Percentiles rank a stretch among this genome's conserved stretches.
Conservation (phyloP, 2,888 invertebrate genomes). For the Ariolimax columbianus region DNA sequence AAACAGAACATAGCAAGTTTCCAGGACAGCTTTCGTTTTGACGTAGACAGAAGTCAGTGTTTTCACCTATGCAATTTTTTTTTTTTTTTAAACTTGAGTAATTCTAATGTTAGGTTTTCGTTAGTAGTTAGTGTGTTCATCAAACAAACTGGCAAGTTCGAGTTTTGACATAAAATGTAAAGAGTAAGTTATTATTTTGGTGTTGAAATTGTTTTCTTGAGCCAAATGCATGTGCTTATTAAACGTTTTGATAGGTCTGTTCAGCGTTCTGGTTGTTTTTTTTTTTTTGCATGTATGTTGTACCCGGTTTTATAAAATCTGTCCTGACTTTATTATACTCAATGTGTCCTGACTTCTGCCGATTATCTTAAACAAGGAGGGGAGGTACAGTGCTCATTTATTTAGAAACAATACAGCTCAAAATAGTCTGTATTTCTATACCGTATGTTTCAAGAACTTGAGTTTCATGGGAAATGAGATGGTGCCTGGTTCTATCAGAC, state of each 20-base stretch:
- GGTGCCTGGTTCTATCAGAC: too few species aligned
- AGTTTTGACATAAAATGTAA: slow-evolving; percentile 42
- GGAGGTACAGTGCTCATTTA: too few species aligned
- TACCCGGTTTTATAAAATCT: too few species aligned
- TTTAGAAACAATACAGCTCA: too few species aligned
- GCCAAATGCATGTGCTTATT: slow-evolving; percentile 52
- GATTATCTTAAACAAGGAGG: too few species aligned
- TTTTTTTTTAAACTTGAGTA: slow-evolving; percentile 28
- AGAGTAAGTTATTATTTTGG: slow-evolving; percentile 34
- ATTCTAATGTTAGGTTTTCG: slow-evolving; percentile 43
- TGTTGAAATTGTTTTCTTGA: slow-evolving; percentile 44
- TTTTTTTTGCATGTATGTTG: neutral
- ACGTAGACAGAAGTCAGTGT: slow-evolving; percentile 12
- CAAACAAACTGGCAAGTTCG: slow-evolving; percentile 24
- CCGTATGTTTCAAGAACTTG: too few species aligned
- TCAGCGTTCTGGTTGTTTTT: neutral
- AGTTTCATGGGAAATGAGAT: too few species aligned
- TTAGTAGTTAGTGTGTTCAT: slow-evolving; percentile 27
- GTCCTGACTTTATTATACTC: too few species aligned
- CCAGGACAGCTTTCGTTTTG: neutral
- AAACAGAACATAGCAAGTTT: slow-evolving; percentile 23
- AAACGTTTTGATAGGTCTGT: slow-evolving; percentile 50
- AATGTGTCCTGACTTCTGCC: too few species aligned
- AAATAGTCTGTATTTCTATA: too few species aligned
- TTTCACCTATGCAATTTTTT: slow-evolving; percentile 52